Base-by-base conservation (phyloP, 1,140 invertebrate genomes). In the Bombus waltoni region DNA sequence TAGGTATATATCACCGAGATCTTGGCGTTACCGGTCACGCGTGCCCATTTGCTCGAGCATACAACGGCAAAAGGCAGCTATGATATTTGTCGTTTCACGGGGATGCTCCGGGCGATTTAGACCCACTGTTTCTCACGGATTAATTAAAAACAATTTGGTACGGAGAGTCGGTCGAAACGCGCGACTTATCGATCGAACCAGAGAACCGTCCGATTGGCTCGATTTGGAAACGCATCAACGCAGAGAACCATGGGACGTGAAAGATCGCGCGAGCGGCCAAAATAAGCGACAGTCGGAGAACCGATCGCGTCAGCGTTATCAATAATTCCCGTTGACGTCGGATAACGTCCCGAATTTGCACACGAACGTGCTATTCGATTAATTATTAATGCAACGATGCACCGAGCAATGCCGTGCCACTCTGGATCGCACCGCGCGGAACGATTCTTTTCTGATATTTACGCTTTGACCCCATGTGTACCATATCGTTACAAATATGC, bases 321-420 rank as follows among this genome's bases (percentile, higher is more conserved):
- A 89, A 90, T 90, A 90, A 90, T 90, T 89, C 72, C 35, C 71
- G 66, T 62, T 71, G 66, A 76, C 75, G 59, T 74, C 57, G 75
- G 42, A 44, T 59, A 44, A 83, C 83, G 72, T 68, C 25, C 81
- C 38, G 83, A 88, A 83, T 88, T 85, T 28, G 28, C 75, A 44
- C 68, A 47, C 74, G 65, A n/a, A 18, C 65, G 3, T 73, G 53
- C 15, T 15, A 18, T 32, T 32, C 47, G 18, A 53, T 32, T 42
- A 57, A 71, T 42, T n/a, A 73, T 11, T 35, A 35, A 89, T 35
- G 18, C 40, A 44, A n/a, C 42, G 53, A 42, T 62, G 65, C 59
- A 59, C 22, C 47, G 47, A 53, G 47, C 18, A 53, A 8, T 53
- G 47, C 18, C 47, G 47, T 5, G 6, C 18, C 47, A 53, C 47